Conservation (phyloP, 1,140 invertebrate species). For the Drosophila truncata region DNA sequence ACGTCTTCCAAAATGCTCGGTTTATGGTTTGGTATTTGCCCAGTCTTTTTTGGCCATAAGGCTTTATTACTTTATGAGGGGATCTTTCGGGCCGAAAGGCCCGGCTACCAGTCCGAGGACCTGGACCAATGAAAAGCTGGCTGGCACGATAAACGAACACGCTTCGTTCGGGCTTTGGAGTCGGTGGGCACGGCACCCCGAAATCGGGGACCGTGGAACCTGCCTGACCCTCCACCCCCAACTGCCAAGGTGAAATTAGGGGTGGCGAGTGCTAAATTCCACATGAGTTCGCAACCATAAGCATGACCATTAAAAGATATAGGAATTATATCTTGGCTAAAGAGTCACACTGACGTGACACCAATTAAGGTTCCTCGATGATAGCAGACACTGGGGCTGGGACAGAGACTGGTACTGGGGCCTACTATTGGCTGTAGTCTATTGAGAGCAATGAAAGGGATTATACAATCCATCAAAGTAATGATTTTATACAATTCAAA, state of each 20-base stretch:
- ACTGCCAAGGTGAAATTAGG: conserved; percentile 1
- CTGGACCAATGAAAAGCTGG: conserved; percentile 21
- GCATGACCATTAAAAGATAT: conserved; percentile 1
- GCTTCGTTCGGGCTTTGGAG: conserved; percentile 5
- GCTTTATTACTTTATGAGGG: conserved; percentile 31
- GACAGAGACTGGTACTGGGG: background rate
- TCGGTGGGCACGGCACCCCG: conserved; percentile 2
- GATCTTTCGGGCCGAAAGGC: background rate
- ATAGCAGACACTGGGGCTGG: conserved; percentile 4
- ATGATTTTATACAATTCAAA: background rate
- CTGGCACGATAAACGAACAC: background rate
- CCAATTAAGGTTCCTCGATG: background rate
- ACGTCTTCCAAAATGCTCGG: conserved; percentile 7
- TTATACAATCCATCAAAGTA: background rate
- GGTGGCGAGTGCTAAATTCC: background rate
- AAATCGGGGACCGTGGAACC: background rate
- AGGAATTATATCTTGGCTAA: conserved; percentile 4
- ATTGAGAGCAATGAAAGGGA: too few relatives aligned
- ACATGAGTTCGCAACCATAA: conserved; percentile 1
- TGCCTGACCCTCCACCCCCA: conserved; percentile 1
- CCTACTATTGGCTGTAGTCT: background rate
- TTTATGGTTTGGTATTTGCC: conserved; percentile 21
- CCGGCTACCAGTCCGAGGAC: conserved; percentile 16
- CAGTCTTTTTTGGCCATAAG: conserved; percentile 14
- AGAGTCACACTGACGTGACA: background rate